Percentiles rank a stretch among this genome's conserved stretches.
These are phyloP conservation scores for Cygnus atratus DNA, from an alignment of 2,113 vertebrate species.

Conservation along the genomic window DNA sequence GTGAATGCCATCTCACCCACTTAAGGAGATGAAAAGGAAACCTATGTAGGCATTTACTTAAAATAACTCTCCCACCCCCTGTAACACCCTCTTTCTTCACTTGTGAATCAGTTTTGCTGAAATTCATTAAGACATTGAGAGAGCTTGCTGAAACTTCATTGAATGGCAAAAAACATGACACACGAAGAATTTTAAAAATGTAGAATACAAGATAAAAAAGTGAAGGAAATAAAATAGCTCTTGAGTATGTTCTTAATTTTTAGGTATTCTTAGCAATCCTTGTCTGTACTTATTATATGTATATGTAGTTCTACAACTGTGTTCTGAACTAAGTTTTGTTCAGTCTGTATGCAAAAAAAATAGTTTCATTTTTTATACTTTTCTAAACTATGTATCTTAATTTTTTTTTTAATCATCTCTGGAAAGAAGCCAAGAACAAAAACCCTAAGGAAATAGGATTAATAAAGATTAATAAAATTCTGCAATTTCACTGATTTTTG, in stretches of 20 bases:
- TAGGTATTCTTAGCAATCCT: background rate
- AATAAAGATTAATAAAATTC: background rate
- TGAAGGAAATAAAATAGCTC: background rate
- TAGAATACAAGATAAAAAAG: background rate
- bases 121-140: background rate
- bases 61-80: background rate
- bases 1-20: background rate
- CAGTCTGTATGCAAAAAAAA: background rate
- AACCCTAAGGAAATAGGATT: background rate
- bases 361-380: background rate
- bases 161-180: background rate
- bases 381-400: no score
- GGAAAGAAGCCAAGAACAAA: background rate
- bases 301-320: background rate
- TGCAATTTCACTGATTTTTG: background rate
- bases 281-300: background rate
- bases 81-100: background rate
- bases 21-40: constrained; percentile 1
- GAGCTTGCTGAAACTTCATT: background rate
- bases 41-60: background rate
- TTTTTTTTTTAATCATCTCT: background rate
- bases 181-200: background rate
- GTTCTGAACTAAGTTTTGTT: background rate
- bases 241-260: background rate
- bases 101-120: background rate